Evolutionary conservation across 2,113 vertebrate genomes (phyloP).

Genomic region (Axis porcinus): DNA sequence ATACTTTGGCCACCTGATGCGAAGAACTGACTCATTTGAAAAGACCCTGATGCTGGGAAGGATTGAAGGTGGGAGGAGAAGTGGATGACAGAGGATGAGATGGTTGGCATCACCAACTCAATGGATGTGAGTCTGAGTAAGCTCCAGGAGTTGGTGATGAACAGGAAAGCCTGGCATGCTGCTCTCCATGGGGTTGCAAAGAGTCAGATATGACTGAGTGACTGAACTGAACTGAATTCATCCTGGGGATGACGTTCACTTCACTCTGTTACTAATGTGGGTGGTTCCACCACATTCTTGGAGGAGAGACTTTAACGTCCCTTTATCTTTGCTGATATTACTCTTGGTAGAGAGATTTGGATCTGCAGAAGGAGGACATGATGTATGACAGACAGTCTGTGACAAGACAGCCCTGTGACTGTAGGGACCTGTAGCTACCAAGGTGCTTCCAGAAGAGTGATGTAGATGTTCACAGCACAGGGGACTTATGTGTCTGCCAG

Average conservation of each 20-base stretch:
- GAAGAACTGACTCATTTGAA: not conserved
- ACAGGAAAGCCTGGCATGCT: not conserved
- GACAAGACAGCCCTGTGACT: not conserved
- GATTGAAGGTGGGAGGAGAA: not conserved
- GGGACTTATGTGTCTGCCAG: rapidly evolving
- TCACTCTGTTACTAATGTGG: not conserved
- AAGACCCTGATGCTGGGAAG: not conserved
- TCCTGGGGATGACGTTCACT: not conserved
- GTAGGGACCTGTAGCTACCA: not conserved
- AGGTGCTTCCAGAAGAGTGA: not conserved
- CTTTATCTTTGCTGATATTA: not conserved
- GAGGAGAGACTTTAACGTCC: not conserved
- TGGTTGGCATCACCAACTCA: not conserved
- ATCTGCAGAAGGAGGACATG: not conserved
- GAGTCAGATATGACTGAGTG: not conserved
- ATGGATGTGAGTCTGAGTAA: not conserved
- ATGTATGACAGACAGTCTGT: not conserved
- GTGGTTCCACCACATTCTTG: not conserved
- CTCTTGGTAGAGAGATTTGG: not conserved
- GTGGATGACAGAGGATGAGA: not conserved
- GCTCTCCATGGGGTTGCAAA: not conserved
- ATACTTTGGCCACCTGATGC: not conserved
- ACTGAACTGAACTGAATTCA: not conserved
- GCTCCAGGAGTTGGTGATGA: not conserved
- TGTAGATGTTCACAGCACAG: not conserved